Percentiles rank a stretch among this genome's conserved stretches.
Conservation (phyloP, 2,797 vertebrate species). For the Sylvilagus floridanus region DNA sequence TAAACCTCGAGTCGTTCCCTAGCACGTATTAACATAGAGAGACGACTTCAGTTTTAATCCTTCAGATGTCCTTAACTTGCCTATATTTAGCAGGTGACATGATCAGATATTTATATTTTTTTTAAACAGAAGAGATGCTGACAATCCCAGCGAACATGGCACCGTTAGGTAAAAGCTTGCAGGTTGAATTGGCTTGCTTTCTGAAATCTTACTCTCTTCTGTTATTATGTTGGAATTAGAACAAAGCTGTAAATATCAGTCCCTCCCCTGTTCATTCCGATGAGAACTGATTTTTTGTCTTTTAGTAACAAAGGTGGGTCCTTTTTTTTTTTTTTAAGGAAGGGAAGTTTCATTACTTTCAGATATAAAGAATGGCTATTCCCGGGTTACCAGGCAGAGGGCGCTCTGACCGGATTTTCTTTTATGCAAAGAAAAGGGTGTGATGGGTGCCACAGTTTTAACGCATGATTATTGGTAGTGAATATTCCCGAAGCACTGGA, state of each 20-base stretch:
- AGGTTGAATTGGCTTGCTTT: background rate
- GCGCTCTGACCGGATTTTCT: background rate
- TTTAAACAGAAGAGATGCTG: background rate
- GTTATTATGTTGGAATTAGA: background rate
- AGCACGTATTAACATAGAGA: background rate
- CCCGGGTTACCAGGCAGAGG: background rate
- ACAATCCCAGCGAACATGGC: background rate
- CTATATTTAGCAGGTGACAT: background rate
- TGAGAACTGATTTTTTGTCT: background rate
- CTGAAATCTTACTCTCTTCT: background rate
- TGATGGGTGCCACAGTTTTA: too few species aligned
- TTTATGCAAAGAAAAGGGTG: background rate
- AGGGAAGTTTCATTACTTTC: slow-evolving; percentile 6
- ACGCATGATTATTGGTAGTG: background rate
- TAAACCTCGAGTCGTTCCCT: slow-evolving; percentile 20
- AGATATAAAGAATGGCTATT: background rate
- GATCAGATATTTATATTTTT: background rate
- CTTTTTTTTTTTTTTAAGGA: background rate
- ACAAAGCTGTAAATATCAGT: background rate
- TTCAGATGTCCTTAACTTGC: background rate
- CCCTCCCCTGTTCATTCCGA: background rate
- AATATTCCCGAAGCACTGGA: background rate
- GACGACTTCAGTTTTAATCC: background rate
- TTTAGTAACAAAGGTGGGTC: background rate
- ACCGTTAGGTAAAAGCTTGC: background rate